Percentiles rank a stretch among this genome's conserved stretches.
phyloP scores from a whole-genome alignment of 2,113 vertebrate genomes.

The Eonycteris spelaea region DNA sequence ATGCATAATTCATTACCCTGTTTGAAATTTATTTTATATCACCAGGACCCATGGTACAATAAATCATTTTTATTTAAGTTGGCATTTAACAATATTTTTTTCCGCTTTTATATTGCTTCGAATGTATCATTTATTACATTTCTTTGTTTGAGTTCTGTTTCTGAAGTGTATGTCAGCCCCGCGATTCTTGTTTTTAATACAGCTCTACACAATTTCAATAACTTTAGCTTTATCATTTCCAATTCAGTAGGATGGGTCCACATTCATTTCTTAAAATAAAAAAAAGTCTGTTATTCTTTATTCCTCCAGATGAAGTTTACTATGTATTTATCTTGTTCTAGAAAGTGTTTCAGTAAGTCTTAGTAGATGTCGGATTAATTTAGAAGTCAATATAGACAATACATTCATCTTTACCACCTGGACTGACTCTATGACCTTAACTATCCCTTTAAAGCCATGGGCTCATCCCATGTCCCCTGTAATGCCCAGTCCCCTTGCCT shows the following conservation, averaged over 20 bases:
- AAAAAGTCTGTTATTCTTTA: neutral
- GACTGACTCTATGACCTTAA: neutral
- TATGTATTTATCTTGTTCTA: neutral
- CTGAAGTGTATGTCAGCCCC: neutral
- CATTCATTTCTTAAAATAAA: neutral
- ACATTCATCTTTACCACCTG: neutral
- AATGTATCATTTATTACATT: neutral
- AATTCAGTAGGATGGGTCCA: neutral
- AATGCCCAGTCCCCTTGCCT: no score
- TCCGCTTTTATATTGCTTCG: neutral
- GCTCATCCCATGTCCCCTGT: neutral
- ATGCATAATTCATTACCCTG: neutral
- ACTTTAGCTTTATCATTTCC: neutral
- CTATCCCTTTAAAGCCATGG: neutral
- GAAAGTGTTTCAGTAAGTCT: neutral
- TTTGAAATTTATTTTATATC: conserved; percentile 28
- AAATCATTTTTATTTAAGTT: conserved; percentile 14
- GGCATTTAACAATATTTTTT: neutral
- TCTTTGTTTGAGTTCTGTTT: neutral
- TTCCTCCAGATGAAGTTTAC: neutral
- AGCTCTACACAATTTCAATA: neutral
- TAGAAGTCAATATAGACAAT: neutral
- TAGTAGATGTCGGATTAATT: neutral
- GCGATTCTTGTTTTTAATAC: neutral
- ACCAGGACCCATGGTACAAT: neutral